Evolutionary conservation across 2,113 vertebrate species (phyloP).

Genomic region (Lasiurus cinereus): DNA sequence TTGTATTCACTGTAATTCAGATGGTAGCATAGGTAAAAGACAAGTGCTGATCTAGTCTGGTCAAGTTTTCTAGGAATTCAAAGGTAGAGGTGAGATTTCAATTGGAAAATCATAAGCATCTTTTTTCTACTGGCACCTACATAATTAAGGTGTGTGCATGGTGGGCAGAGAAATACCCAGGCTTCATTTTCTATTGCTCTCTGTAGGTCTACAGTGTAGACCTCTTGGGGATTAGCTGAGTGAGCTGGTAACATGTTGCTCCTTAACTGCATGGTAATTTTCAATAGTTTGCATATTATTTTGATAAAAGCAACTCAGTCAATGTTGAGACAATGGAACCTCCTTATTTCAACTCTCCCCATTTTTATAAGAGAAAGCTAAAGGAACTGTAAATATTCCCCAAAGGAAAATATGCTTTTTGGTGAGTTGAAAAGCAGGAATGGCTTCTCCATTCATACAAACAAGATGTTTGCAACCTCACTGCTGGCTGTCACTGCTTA

Average conservation of each 20-base stretch:
- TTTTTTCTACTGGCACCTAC: neutral
- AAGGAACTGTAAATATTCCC: conserved; percentile 51
- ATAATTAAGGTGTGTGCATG: neutral
- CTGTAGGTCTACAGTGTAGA: neutral
- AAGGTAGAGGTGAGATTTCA: conserved; percentile 51
- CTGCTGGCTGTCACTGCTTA: conserved; percentile 35
- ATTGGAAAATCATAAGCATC: neutral
- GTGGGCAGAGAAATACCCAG: neutral
- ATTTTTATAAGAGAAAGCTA: conserved; percentile 22
- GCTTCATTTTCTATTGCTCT: neutral
- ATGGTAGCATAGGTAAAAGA: neutral
- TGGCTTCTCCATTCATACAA: conserved; percentile 63
- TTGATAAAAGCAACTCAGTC: conserved; percentile 12
- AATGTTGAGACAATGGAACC: conserved; percentile 1
- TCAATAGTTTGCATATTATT: conserved; percentile 7
- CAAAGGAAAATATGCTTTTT: conserved; percentile 48
- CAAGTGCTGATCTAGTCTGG: conserved; percentile 15
- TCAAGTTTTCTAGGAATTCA: conserved; percentile 45
- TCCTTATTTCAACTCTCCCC: neutral
- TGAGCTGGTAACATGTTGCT: neutral
- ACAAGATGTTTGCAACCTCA: conserved; percentile 46
- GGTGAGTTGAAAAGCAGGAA: conserved; percentile 22
- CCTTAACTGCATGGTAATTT: conserved; percentile 2
- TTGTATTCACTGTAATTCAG: neutral
- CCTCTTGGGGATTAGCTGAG: neutral